Evolutionary conservation across 2,113 vertebrate genomes (phyloP).

Genomic region (Lasiurus cinereus): DNA sequence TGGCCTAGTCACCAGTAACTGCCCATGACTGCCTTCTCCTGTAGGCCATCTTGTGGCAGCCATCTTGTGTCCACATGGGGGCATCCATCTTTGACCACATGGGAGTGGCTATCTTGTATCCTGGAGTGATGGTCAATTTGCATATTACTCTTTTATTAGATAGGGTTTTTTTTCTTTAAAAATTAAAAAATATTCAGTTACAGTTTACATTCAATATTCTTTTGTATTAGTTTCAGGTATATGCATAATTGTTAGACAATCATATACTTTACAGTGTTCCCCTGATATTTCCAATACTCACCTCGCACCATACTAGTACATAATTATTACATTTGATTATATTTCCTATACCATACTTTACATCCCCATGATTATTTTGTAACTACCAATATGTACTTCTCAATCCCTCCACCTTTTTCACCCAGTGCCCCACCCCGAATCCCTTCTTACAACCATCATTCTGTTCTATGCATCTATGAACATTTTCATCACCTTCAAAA

Average conservation of each 20-base stretch:
- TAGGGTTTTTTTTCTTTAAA: not conserved
- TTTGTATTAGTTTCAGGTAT: not conserved
- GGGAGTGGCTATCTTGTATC: too few species aligned
- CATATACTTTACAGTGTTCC: not conserved
- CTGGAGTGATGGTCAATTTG: too few species aligned
- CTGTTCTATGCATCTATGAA: not conserved
- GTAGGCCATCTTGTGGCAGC: too few species aligned
- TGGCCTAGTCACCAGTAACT: too few species aligned
- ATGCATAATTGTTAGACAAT: not conserved
- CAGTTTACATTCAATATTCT: not conserved
- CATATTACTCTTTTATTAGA: too few species aligned
- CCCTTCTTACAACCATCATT: not conserved
- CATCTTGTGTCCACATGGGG: too few species aligned
- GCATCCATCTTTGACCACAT: too few species aligned
- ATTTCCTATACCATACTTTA: not conserved
- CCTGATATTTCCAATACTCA: not conserved
- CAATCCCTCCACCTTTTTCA: not conserved
- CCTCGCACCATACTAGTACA: not conserved
- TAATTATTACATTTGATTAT: not conserved
- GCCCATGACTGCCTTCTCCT: too few species aligned
- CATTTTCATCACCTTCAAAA: not conserved
- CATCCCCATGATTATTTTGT: not conserved
- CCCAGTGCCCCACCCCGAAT: not conserved
- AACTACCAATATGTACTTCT: not conserved
- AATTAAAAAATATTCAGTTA: not conserved